A percentile compares a stretch with the other conserved stretches of the same genome.
Evolutionary conservation across 2,888 invertebrate genomes (phyloP).

Genomic region (Leucophenga montana): DNA sequence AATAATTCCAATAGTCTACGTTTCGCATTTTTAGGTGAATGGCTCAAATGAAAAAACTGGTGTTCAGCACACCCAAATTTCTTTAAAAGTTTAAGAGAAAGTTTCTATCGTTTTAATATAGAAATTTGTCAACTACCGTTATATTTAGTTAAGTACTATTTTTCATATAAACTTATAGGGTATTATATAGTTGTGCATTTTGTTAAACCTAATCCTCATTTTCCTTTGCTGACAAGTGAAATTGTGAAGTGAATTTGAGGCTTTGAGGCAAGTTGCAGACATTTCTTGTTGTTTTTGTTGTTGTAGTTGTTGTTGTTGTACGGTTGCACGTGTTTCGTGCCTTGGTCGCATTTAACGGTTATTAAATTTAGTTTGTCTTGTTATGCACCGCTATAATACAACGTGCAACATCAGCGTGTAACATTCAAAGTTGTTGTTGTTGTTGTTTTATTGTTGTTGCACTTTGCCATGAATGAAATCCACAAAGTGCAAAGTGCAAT

Average conservation of each 20-base stretch:
- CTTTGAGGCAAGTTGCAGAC: conserved; percentile 17
- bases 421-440: conserved; percentile 11
- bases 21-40: too few relatives aligned
- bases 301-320: conserved; percentile 21
- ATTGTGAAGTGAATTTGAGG: conserved; percentile 14
- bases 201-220: not conserved
- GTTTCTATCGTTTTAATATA: too few relatives aligned
- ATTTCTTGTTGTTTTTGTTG: conserved; percentile 7
- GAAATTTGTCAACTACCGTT: too few relatives aligned
- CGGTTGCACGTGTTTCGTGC: conserved; percentile 56
- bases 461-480: conserved; percentile 19
- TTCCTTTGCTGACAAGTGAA: conserved; percentile 18
- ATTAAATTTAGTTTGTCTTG: conserved; percentile 61
- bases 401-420: conserved; percentile 21
- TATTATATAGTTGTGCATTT: not conserved
- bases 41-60: too few relatives aligned
- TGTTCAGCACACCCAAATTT: too few relatives aligned
- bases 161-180: not conserved
- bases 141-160: too few relatives aligned
- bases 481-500: conserved; percentile 60
- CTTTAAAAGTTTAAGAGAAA: too few relatives aligned
- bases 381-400: conserved; percentile 11
- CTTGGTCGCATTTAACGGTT: conserved; percentile 62
- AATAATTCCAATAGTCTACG: too few relatives aligned
- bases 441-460: not conserved